phyloP scores from a whole-genome alignment of 2,113 vertebrate species.

The Raja brachyura region DNA sequence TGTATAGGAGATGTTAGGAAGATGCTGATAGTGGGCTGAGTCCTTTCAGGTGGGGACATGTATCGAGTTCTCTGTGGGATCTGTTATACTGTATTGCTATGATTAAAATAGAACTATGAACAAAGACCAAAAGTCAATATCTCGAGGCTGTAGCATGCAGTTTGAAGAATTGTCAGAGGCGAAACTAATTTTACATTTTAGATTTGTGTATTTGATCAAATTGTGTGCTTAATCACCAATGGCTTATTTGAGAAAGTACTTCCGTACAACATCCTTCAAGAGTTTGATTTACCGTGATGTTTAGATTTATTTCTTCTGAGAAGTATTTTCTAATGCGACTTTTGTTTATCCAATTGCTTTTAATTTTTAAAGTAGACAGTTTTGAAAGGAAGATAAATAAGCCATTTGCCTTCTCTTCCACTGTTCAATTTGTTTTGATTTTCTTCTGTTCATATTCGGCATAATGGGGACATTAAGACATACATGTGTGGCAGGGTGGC shows the following conservation, averaged over 20 bases:
- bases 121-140: neutral
- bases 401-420: neutral
- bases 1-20: neutral
- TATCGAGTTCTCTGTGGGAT: neutral
- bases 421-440: neutral
- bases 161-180: neutral
- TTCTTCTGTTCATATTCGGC: too few relatives aligned
- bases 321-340: neutral
- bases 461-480: too few relatives aligned
- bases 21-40: too few relatives aligned
- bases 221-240: neutral
- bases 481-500: too few relatives aligned
- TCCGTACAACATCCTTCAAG: neutral
- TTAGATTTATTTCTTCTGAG: neutral
- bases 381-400: neutral
- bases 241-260: neutral
- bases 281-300: neutral
- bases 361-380: too few relatives aligned
- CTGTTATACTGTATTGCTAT: neutral
- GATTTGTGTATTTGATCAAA: neutral
- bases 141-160: neutral
- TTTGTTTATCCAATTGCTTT: neutral
- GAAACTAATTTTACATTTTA: neutral
- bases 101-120: neutral
- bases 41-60: neutral